Evolutionary conservation across 2,888 invertebrate genomes (phyloP), one percentile per base, ranked within the genome.

Genomic region (Cheilosia pagana): DNA sequence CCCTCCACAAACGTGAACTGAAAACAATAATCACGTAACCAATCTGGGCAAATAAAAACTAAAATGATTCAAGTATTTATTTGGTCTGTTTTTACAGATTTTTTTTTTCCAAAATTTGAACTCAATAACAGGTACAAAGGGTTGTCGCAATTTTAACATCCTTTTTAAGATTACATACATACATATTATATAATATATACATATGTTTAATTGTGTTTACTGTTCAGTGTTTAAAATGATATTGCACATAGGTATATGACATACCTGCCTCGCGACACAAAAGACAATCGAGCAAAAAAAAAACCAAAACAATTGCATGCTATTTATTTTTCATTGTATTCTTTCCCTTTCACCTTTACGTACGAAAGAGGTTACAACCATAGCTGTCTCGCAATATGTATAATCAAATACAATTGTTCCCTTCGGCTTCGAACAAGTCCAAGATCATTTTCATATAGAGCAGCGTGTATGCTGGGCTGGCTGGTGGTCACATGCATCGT

Each of bases 371-470:
- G n/a, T 21, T 21, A 14, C 2, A 63, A n/a, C n/a, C n/a, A 31
- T 28, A 50, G 19, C 14, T 14, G 28, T 19, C 19, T 19, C 48
- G 14, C 23, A 41, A 67, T 50, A 53, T n/a, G n/a, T n/a, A n/a
- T 53, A 25, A 25, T 16, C 21, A 28, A 67, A 65, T 57, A 57
- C 39, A 65, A 57, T 57, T 75, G 50, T 65, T 65, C 65, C 48
- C 65, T 65, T 43, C 35, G 12, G 35, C 35, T 35, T 35, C 41
- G 57, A 74, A n/a, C n/a, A n/a, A 65, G 75, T 75, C 65, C 75
- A 75, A 75, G 75, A 65, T 75, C 65, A 75, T 75, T 75, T 65
- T 75, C 75, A 65, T 75, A 65, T 75, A 59, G 65, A 75, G 25
- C 59, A 60, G 14, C 28, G 48, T 41, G 43, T 21, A 59, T 16